These are phyloP conservation scores for Nephila pilipes DNA, from an alignment of 1,140 invertebrate species.

Conservation along the genomic window DNA sequence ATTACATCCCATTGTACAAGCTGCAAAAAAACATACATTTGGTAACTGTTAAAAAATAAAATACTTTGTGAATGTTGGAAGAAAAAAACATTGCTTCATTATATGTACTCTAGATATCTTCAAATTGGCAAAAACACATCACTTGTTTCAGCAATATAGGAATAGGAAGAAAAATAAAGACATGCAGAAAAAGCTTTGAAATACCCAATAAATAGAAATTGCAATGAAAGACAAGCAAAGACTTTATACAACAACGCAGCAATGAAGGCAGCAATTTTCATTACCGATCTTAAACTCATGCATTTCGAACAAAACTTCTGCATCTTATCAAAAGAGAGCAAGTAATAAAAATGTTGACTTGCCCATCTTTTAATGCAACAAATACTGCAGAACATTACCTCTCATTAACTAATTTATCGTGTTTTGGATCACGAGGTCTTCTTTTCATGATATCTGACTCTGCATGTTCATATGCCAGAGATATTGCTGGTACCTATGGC, in stretches of 20 bases:
- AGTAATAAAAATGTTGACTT: not conserved
- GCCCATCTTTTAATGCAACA: conserved; percentile 14
- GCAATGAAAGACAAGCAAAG: conserved; percentile 16
- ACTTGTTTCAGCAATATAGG: not conserved
- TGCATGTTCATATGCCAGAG: conserved; percentile 87
- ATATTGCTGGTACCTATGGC: conserved; percentile 86
- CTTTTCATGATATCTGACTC: conserved; percentile 88
- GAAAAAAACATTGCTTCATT: no score
- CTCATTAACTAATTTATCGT: conserved; percentile 86
- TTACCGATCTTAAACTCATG: not conserved
- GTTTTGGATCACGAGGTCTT: conserved; percentile 85
- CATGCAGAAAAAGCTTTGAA: conserved; percentile 6
- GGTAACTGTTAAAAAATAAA: no score
- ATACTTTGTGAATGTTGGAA: no score
- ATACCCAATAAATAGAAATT: not conserved
- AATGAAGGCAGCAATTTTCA: conserved; percentile 57
- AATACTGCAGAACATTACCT: conserved; percentile 77
- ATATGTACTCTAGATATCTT: no score
- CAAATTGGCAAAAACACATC: no score
- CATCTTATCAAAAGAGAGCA: conserved; percentile 21
- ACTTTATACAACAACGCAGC: conserved; percentile 58
- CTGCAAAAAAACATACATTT: no score
- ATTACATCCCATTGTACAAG: no score
- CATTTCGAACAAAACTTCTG: not conserved
- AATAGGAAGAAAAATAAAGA: not conserved